phyloP scores from a whole-genome alignment of 2,888 invertebrate species.

The Pseudanteris insignis region DNA sequence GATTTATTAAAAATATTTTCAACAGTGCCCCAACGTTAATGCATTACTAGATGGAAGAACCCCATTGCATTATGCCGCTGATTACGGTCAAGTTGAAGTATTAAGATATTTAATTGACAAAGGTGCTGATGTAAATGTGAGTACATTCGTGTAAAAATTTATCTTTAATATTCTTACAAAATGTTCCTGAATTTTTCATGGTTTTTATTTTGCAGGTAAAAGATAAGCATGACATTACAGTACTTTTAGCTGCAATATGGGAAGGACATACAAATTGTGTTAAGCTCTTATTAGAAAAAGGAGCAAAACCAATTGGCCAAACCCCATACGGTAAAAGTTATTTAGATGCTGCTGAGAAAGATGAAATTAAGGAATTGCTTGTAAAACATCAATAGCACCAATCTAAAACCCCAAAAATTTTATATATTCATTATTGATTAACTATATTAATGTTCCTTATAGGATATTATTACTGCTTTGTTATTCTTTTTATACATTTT shows the following conservation, averaged over 20 bases:
- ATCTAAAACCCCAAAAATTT: constrained; percentile 50
- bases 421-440: constrained; percentile 55
- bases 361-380: constrained; percentile 87
- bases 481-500: constrained; percentile 54
- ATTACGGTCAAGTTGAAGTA: constrained; percentile 93
- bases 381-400: constrained; percentile 59
- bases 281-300: constrained; percentile 84
- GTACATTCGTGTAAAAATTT: constrained; percentile 53
- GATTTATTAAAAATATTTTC: too few relatives aligned
- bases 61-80: constrained; percentile 93
- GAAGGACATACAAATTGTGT: constrained; percentile 95
- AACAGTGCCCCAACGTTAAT: constrained; percentile 84
- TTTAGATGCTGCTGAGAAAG: constrained; percentile 88
- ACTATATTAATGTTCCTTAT: constrained; percentile 61
- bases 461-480: constrained; percentile 57
- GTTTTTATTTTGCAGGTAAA: too few relatives aligned
- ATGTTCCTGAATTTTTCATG: too few relatives aligned
- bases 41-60: constrained; percentile 87
- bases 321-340: constrained; percentile 90
- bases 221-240: constrained; percentile 95
- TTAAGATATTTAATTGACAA: constrained; percentile 86
- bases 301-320: constrained; percentile 73
- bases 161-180: too few relatives aligned
- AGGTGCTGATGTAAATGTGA: constrained; percentile 94
- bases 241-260: constrained; percentile 94